Base-by-base conservation (phyloP, 35 echinoderm and acorn worm genomes). In the Strongylocentrotus purpuratus region DNA sequence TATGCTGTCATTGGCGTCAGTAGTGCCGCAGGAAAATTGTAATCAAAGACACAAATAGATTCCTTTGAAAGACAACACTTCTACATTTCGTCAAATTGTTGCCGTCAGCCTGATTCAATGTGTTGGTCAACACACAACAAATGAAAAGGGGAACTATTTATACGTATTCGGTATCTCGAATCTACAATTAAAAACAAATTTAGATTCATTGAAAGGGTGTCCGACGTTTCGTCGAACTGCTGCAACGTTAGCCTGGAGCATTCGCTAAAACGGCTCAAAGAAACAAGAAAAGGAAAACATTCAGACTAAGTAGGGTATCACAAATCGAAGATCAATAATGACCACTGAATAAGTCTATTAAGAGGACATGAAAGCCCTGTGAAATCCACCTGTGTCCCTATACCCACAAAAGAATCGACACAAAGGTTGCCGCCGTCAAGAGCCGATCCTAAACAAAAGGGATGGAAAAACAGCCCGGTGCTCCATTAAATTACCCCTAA, bases 321-420 rank as follows among this genome's bases (percentile, higher is more conserved):
- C 18, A 78, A 78, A 78, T 78, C 65, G 65, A 78, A 28, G 65
- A 78, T 78, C 65, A 78, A 78, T 78, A 78, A 78, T 78, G 22
- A n/a, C 65, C 65, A 78, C 22, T 78, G 65, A 78, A 78, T 28
- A 9, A 4, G 65, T 78, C 65, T 78, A 78, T 78, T 78, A 78
- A 22, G 65, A 18, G 25, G 8, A 70, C 17, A 28, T n/a, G 22
- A n/a, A 78, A n/a, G 65, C 18, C 20, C 65, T 78, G 65, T 78
- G 65, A 78, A 78, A 78, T 22, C 65, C 18, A 4, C 65, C 20
- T 28, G 4, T n/a, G 22, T 78, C 65, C 65, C 2, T 78, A 78
- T 78, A 78, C 65, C 65, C 20, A 78, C 65, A 78, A 78, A 78
- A 78, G 65, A 78, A n/a, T 78, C 65, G 65, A 22, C 65, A 78